Conservation (phyloP, 2,888 invertebrate species). For the Limnephilus rhombicus region DNA sequence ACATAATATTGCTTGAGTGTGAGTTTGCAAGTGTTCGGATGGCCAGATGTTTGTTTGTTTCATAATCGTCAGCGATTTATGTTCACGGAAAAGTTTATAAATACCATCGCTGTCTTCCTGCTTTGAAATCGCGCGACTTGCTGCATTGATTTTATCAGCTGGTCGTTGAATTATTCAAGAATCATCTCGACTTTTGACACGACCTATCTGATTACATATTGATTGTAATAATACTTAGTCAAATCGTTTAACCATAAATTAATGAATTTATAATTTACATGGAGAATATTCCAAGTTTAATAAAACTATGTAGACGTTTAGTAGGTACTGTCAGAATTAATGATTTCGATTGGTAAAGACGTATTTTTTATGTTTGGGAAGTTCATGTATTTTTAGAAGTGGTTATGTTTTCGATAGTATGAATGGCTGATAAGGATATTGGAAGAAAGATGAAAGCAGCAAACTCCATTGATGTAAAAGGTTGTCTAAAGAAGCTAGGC, state of each 20-base stretch:
- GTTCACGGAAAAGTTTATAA: conserved; percentile 20
- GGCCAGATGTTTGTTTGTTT: conserved; percentile 3
- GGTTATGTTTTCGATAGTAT: no score
- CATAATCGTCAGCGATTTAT: conserved; percentile 18
- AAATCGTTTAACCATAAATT: neutral
- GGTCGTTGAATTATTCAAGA: neutral
- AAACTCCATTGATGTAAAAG: no score
- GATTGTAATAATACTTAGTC: neutral
- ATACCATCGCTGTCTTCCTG: neutral
- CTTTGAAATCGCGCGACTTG: neutral
- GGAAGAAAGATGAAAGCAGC: no score
- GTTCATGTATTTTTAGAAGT: no score
- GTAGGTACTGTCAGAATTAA: no score
- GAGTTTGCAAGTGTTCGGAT: conserved; percentile 6
- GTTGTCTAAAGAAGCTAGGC: no score
- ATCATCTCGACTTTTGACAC: neutral
- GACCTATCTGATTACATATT: neutral
- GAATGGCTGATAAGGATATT: no score
- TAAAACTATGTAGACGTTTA: neutral
- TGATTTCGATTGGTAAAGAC: neutral
- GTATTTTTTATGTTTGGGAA: no score
- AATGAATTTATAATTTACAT: neutral
- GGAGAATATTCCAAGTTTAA: no score
- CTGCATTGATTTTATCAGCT: neutral
- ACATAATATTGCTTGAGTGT: neutral